phyloP scores from a whole-genome alignment of 2,888 invertebrate species.

The Pachymerium ferrugineum region DNA sequence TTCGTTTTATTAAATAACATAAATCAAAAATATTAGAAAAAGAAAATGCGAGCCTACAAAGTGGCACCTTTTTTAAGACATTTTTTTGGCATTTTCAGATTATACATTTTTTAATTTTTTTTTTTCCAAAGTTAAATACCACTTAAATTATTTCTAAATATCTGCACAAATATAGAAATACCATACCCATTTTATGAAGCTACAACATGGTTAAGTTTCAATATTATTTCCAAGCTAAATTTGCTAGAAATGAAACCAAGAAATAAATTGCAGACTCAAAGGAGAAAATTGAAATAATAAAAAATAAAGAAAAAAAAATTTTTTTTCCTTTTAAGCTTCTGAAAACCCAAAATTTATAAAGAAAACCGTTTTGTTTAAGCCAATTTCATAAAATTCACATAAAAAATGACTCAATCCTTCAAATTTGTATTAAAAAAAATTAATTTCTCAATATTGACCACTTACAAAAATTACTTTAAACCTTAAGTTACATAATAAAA shows the following conservation, averaged over 20 bases:
- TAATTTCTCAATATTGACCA: too few relatives aligned
- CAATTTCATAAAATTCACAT: too few relatives aligned
- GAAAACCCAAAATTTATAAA: neutral
- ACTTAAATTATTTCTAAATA: neutral
- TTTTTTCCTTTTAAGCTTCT: neutral
- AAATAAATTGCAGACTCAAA: neutral
- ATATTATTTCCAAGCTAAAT: neutral
- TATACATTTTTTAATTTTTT: neutral
- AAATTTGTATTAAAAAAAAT: too few relatives aligned
- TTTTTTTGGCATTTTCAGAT: neutral
- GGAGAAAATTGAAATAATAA: neutral
- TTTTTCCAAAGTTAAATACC: neutral
- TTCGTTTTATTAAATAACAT: neutral
- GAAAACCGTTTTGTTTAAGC: neutral
- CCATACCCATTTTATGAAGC: slow-evolving; percentile 9
- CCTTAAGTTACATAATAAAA: too few relatives aligned
- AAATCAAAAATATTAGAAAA: neutral
- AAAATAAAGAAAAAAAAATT: neutral
- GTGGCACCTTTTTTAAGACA: neutral
- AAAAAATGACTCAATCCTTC: too few relatives aligned
- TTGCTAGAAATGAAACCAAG: neutral
- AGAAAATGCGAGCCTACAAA: neutral
- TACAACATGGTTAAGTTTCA: slow-evolving; percentile 4
- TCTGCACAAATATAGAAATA: slow-evolving; percentile 9
- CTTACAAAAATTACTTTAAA: too few relatives aligned